Conservation (phyloP, 1,140 invertebrate species). For the Ceratosolen fusciceps region DNA sequence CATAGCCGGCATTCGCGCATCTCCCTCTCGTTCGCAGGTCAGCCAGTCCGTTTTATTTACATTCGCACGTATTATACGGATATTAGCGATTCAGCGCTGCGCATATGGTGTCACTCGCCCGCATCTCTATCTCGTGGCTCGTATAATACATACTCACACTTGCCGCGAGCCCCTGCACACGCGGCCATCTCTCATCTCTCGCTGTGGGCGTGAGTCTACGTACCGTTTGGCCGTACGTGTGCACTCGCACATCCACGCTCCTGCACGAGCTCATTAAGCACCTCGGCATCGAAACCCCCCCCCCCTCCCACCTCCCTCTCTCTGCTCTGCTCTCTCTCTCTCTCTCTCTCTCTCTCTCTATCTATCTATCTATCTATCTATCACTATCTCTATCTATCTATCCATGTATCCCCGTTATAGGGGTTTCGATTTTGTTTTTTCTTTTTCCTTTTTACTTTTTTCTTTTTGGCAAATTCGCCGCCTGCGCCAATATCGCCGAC, state of each 20-base stretch:
- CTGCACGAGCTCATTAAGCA: constrained; percentile 4
- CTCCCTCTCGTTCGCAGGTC: constrained; percentile 16
- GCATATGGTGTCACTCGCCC: constrained; percentile 68
- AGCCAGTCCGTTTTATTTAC: constrained; percentile 54
- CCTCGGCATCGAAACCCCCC: background rate
- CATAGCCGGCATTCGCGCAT: constrained; percentile 33
- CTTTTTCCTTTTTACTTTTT: no score
- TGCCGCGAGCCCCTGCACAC: background rate
- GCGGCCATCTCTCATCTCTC: no score
- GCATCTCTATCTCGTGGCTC: constrained; percentile 65
- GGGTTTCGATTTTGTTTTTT: constrained; percentile 34
- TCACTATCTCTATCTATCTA: no score
- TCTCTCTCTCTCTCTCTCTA: no score
- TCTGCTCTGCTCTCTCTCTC: no score
- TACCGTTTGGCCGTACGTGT: background rate
- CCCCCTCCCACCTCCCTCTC: no score
- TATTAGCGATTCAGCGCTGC: constrained; percentile 68
- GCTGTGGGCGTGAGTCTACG: background rate
- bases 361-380: no score
- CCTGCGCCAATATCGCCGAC: background rate
- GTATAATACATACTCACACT: constrained; percentile 55
- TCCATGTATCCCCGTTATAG: no score
- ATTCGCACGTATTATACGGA: constrained; percentile 59
- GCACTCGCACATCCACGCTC: no score
- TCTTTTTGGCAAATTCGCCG: background rate